Evolutionary conservation across 2,113 vertebrate genomes (phyloP).

Genomic region (Cygnus atratus): DNA sequence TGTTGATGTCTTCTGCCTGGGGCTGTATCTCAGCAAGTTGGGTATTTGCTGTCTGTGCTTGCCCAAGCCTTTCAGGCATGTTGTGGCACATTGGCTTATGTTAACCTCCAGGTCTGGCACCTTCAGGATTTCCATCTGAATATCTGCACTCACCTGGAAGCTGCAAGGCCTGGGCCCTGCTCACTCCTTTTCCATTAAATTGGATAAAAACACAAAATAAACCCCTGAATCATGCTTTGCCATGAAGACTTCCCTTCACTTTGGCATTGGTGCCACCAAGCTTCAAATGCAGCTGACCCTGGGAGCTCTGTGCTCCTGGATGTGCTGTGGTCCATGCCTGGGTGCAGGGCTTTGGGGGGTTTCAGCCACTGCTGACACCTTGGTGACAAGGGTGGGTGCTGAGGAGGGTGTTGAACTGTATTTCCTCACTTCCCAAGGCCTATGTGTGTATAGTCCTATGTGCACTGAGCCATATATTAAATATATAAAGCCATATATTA

Average conservation of each 20-base stretch:
- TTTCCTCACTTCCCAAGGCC: neutral
- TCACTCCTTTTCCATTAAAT: neutral
- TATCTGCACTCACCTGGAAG: neutral
- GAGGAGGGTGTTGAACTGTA: neutral
- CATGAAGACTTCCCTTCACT: neutral
- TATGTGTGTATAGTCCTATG: too few relatives aligned
- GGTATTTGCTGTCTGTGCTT: neutral
- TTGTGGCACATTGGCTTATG: neutral
- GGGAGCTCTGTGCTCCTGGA: neutral
- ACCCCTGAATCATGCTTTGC: neutral
- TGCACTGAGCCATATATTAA: neutral
- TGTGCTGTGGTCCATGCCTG: neutral
- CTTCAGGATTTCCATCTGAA: neutral
- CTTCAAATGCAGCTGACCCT: neutral
- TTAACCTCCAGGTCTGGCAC: neutral
- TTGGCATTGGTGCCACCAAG: neutral
- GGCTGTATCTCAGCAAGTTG: neutral
- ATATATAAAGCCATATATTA: too few relatives aligned
- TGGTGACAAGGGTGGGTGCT: neutral
- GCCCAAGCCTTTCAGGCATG: neutral
- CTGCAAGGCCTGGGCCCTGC: neutral
- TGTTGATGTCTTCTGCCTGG: neutral
- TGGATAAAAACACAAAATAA: neutral
- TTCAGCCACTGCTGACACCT: neutral
- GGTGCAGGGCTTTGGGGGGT: neutral